Percentiles rank a stretch among this genome's conserved stretches.
Conservation (phyloP, 2,797 vertebrate species). For the Pangasius krempfi region DNA sequence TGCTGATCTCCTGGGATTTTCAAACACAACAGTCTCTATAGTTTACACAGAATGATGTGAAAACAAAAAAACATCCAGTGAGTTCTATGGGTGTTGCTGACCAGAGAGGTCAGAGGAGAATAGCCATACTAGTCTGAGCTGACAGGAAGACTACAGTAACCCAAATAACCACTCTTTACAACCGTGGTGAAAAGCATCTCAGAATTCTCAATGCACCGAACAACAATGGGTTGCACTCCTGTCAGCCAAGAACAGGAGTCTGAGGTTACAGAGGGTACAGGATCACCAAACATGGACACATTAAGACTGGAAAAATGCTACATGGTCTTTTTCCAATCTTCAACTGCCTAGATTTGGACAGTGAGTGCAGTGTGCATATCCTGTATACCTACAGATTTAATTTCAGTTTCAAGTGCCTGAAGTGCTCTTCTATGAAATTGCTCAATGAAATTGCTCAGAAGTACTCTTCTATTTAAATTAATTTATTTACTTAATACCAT, state of each 20-base stretch:
- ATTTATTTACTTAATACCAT: not conserved
- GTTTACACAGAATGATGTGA: not conserved
- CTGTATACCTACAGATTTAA: not conserved
- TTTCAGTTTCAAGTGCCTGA: not conserved
- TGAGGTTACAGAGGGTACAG: not conserved
- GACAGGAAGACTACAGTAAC: not conserved
- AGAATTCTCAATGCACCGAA: not conserved
- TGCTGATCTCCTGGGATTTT: not conserved
- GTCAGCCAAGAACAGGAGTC: not conserved
- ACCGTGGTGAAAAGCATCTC: not conserved
- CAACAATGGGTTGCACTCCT: not conserved
- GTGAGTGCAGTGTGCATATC: not conserved
- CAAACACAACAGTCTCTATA: not conserved
- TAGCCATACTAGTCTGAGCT: not conserved
- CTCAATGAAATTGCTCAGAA: not conserved
- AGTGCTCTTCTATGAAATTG: not conserved
- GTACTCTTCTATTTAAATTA: not conserved
- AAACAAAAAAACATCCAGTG: not conserved
- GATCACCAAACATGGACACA: not conserved
- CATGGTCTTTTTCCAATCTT: not conserved
- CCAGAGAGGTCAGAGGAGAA: not conserved
- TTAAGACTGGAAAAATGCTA: not conserved
- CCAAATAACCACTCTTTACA: not conserved
- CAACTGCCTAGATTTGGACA: no score
- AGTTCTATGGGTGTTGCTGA: not conserved